phyloP scores from a whole-genome alignment of 2,797 vertebrate species.

The Thunnus albacares region DNA sequence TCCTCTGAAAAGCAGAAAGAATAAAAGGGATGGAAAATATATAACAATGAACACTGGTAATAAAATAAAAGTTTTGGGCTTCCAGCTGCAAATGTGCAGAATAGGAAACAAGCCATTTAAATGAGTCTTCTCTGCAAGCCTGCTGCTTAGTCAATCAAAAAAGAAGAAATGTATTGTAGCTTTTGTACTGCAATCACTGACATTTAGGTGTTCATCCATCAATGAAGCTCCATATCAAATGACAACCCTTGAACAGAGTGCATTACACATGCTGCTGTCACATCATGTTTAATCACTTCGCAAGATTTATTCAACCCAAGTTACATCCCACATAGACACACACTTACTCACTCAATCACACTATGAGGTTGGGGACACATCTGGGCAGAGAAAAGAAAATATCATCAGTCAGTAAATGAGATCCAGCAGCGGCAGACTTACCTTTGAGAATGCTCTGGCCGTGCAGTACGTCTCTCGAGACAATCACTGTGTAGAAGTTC shows the following conservation, averaged over 20 bases:
- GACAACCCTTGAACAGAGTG: slow-evolving; percentile 42
- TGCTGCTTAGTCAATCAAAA: slow-evolving; percentile 69
- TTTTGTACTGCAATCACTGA: slow-evolving; percentile 34
- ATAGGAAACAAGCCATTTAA: slow-evolving; percentile 67
- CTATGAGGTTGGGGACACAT: slow-evolving; percentile 42
- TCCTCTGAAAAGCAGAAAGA: slow-evolving; percentile 68
- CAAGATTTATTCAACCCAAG: not conserved
- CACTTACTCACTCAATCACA: slow-evolving; percentile 46
- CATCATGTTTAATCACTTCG: slow-evolving; percentile 11
- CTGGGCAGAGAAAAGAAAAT: slow-evolving; percentile 42
- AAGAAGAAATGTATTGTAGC: slow-evolving; percentile 28
- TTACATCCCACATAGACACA: slow-evolving; percentile 22
- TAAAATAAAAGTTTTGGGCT: slow-evolving; percentile 53
- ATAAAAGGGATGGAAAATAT: slow-evolving; percentile 66
- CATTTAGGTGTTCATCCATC: slow-evolving; percentile 49
- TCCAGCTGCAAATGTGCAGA: slow-evolving; percentile 69
- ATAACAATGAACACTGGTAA: slow-evolving; percentile 63
- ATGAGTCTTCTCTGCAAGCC: slow-evolving; percentile 60
- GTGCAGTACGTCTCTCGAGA: slow-evolving; percentile 92
- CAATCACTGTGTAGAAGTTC: slow-evolving; percentile 92
- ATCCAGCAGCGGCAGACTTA: slow-evolving; percentile 80
- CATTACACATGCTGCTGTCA: slow-evolving; percentile 46
- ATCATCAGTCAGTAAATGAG: slow-evolving; percentile 64
- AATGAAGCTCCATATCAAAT: slow-evolving; percentile 41
- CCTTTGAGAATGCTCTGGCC: slow-evolving; percentile 97